Conservation (phyloP, 2,113 vertebrate species). For the Condylura cristata region DNA sequence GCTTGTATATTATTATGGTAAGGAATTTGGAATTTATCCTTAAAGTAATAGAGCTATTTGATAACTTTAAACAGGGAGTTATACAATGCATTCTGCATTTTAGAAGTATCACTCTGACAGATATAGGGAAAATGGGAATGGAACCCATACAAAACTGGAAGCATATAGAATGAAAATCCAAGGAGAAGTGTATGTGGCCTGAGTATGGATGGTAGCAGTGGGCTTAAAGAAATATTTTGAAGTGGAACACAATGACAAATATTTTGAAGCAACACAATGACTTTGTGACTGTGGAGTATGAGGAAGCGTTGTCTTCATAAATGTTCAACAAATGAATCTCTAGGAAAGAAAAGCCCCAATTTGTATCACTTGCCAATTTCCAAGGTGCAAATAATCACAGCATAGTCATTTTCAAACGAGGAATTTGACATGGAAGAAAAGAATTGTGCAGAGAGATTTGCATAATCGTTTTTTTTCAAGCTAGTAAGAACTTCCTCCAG, state of each 20-base stretch:
- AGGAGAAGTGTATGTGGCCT: not conserved
- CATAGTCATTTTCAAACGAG: not conserved
- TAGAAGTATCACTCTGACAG: not conserved
- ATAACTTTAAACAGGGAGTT: not conserved
- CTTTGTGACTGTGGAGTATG: not conserved
- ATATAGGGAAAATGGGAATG: not conserved
- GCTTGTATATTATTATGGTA: not conserved
- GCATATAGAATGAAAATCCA: not conserved
- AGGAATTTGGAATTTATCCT: not conserved
- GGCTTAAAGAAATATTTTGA: not conserved
- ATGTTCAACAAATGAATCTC: not conserved
- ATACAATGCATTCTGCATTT: not conserved
- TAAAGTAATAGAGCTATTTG: not conserved
- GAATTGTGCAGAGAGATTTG: not conserved
- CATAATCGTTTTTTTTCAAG: not conserved
- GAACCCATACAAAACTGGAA: too few relatives aligned
- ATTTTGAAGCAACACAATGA: not conserved
- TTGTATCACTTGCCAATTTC: not conserved
- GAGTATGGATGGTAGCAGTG: not conserved
- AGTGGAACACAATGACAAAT: too few relatives aligned
- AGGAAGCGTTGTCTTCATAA: not conserved
- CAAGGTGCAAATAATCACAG: not conserved
- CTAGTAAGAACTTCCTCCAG: not conserved
- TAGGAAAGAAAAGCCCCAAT: not conserved
- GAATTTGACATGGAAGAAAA: not conserved